Base-by-base conservation (phyloP, 2,113 vertebrate genomes). In the Cepphus grylle region DNA sequence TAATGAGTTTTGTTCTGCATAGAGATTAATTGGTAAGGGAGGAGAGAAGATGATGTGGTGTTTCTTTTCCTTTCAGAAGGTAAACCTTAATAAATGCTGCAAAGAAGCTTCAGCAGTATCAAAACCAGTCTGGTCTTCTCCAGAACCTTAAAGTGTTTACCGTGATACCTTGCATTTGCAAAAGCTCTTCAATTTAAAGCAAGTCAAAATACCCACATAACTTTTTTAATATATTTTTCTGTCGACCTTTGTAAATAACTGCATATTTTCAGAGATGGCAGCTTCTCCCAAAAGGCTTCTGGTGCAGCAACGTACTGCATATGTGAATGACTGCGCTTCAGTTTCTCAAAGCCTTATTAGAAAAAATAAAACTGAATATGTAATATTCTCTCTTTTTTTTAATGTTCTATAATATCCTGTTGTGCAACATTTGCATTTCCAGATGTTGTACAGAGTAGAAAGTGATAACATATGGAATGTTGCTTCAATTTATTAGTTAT, bases 391-490 rank as follows among this genome's bases (percentile, higher is more conserved):
- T 58, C 49, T 67, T 76, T 49, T 84, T 76, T 69, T 49, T 15
- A 59, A 47, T 56, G 47, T 47, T 91, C 27, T 63, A 6, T 67
- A 86, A 50, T 81, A 95, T 67, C 79, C 53, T 80, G 62, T 65
- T 94, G 58, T 74, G 53, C 53, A 59, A 36, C 40, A 81, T 96
- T 96, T 97, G 93, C 82, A 72, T 97, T 97, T 92, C 86, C 96
- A 96, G 95, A 88, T 97, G 93, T 94, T 97, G 70, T 0, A 0
- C 30, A 52, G 82, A 78, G 94, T 96, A 81, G 84, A 66, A 93
- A 96, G 93, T 94, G 98, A 91, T 97, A 97, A 86, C 96, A 86
- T 71, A 63, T 94, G 90, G 91, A 93, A 83, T 55, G 78, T 63
- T 96, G 77, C 91, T 96, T 93, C 91, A 76, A 8, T 90, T 97